Evolutionary conservation across 2,113 vertebrate genomes (phyloP).

Genomic region (Plectropomus leopardus): DNA sequence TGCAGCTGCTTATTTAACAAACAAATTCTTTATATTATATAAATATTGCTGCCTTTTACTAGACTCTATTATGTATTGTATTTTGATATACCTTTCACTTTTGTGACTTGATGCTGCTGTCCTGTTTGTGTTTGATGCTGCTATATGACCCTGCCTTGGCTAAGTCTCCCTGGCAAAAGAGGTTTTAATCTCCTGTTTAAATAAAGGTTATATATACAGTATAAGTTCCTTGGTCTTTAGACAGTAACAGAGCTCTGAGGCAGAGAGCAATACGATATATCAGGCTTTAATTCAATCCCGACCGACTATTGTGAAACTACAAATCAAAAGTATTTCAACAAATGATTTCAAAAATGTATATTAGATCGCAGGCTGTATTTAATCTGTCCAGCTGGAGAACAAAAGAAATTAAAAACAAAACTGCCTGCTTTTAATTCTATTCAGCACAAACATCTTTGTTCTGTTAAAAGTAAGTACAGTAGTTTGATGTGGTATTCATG

Average conservation of each 20-base stretch:
- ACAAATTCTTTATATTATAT: too few species aligned
- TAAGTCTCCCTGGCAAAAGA: too few species aligned
- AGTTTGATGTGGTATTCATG: not conserved
- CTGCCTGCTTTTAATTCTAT: conserved; percentile 5
- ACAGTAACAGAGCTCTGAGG: not conserved
- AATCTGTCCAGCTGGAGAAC: not conserved
- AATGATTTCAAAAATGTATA: too few species aligned
- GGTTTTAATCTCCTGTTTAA: too few species aligned
- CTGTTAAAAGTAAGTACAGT: not conserved
- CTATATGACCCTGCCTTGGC: too few species aligned
- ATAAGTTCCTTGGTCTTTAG: not conserved
- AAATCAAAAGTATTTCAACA: not conserved
- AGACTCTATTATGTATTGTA: too few species aligned
- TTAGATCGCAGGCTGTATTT: not conserved
- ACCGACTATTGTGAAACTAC: not conserved
- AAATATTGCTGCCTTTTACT: too few species aligned
- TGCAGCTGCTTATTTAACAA: too few species aligned
- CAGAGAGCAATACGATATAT: not conserved
- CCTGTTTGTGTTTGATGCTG: too few species aligned
- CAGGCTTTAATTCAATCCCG: not conserved
- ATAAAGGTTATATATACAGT: too few species aligned
- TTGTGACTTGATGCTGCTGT: too few species aligned
- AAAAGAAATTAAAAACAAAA: not conserved
- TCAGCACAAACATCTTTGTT: conserved; percentile 27
- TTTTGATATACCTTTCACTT: too few species aligned